Conservation (phyloP, 2,888 invertebrate species). For the Philereme transversata region DNA sequence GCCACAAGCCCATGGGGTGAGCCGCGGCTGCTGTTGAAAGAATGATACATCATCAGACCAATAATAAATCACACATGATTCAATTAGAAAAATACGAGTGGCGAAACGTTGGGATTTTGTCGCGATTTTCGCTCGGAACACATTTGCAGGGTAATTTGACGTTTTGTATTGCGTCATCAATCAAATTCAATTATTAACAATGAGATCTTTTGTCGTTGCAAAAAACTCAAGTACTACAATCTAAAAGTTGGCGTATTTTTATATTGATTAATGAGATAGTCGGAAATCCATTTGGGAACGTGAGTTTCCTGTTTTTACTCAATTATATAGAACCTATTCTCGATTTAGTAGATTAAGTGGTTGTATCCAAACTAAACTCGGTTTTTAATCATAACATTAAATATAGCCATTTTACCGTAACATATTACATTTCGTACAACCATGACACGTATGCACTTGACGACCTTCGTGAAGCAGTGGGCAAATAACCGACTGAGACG, state of each 20-base stretch:
- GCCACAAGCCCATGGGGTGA: conserved; percentile 75
- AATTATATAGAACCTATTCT: no score
- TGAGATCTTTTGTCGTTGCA: conserved; percentile 40
- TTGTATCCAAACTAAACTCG: no score
- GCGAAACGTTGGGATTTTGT: conserved; percentile 68
- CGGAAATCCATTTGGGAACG: background rate
- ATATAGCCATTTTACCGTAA: no score
- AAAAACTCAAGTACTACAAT: conserved; percentile 21
- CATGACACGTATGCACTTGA: no score
- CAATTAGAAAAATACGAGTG: conserved; percentile 81
- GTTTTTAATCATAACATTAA: no score
- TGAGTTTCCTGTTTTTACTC: background rate
- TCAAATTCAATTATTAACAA: conserved; percentile 70
- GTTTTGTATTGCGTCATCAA: conserved; percentile 77
- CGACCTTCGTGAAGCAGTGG: no score
- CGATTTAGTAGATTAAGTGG: no score
- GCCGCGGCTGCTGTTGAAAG: conserved; percentile 81
- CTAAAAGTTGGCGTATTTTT: conserved; percentile 9
- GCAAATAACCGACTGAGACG: no score
- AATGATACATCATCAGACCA: conserved; percentile 84
- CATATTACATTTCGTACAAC: no score
- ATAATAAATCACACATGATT: conserved; percentile 84
- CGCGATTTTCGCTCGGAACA: conserved; percentile 58
- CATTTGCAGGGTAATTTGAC: conserved; percentile 76
- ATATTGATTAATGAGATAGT: conserved; percentile 10